A percentile compares a stretch with the other conserved stretches of the same genome.
Evolutionary conservation across 2,797 vertebrate species (phyloP).

Genomic region (Bovichtus diacanthus): DNA sequence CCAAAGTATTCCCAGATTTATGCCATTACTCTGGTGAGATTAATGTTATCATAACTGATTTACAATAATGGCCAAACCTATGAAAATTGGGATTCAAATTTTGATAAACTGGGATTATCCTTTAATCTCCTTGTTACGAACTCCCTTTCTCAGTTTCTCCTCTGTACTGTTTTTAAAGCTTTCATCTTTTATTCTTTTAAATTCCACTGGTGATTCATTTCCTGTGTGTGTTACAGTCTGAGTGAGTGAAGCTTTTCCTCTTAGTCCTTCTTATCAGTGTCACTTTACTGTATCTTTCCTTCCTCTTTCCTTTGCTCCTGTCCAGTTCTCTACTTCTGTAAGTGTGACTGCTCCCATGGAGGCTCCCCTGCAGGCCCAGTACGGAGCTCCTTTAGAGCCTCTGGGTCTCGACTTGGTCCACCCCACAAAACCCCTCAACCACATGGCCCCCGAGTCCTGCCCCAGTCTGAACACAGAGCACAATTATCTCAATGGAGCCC

Average conservation of each 20-base stretch:
- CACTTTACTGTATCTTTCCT: slow-evolving; percentile 38
- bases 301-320: slow-evolving; percentile 68
- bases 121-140: background rate
- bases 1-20: background rate
- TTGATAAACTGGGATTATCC: background rate
- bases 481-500: slow-evolving; percentile 34
- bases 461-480: slow-evolving; percentile 48
- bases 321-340: slow-evolving; percentile 80
- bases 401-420: slow-evolving; percentile 69
- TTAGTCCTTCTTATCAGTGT: slow-evolving; percentile 6
- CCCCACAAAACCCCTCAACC: slow-evolving; percentile 58
- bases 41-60: background rate
- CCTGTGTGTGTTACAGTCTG: background rate
- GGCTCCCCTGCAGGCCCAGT: slow-evolving; percentile 76
- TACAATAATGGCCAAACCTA: background rate
- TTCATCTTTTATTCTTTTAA: background rate
- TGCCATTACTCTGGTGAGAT: background rate
- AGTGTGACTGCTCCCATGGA: slow-evolving; percentile 83
- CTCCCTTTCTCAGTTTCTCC: background rate
- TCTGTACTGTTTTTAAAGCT: background rate
- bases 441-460: slow-evolving; percentile 63
- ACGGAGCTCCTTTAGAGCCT: slow-evolving; percentile 76
- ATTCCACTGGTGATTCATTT: background rate
- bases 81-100: background rate
- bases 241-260: background rate